Conservation (phyloP, 2,113 vertebrate species). For the Geococcyx californianus region DNA sequence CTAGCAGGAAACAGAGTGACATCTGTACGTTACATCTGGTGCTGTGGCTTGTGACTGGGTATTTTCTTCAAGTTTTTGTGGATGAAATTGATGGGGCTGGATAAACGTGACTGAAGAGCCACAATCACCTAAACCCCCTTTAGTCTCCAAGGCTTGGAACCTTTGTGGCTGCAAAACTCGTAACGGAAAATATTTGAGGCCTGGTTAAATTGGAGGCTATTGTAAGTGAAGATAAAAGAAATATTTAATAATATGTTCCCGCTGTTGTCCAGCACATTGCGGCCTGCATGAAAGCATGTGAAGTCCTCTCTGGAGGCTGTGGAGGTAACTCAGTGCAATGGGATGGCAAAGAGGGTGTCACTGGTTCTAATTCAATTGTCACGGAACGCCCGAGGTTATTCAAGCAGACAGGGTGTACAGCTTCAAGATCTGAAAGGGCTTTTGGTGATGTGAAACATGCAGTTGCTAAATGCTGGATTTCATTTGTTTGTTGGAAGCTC, state of each 20-base stretch:
- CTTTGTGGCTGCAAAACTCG: neutral
- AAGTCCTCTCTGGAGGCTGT: conserved; percentile 21
- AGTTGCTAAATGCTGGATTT: conserved; percentile 45
- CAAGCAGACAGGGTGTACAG: conserved; percentile 37
- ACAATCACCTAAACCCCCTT: neutral
- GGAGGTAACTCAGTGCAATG: conserved; percentile 38
- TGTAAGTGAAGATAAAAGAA: conserved; percentile 52
- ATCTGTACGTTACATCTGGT: neutral
- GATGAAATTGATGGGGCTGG: neutral
- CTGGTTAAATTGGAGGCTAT: neutral
- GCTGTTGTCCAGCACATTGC: conserved; percentile 31
- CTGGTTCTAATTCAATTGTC: conserved; percentile 41
- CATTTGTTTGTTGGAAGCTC: conserved; percentile 56
- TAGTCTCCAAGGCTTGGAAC: neutral
- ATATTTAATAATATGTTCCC: conserved; percentile 46
- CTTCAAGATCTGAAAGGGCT: conserved; percentile 34
- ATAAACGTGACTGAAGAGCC: neutral
- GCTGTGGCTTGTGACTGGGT: neutral
- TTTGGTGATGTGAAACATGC: conserved; percentile 49
- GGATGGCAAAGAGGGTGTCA: conserved; percentile 41
- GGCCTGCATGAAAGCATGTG: neutral
- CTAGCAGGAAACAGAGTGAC: neutral
- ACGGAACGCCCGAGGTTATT: conserved; percentile 44
- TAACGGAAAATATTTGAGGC: neutral
- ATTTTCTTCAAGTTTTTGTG: neutral